Base-by-base conservation (phyloP, 2,113 vertebrate species). In the Nematolebias whitei region DNA sequence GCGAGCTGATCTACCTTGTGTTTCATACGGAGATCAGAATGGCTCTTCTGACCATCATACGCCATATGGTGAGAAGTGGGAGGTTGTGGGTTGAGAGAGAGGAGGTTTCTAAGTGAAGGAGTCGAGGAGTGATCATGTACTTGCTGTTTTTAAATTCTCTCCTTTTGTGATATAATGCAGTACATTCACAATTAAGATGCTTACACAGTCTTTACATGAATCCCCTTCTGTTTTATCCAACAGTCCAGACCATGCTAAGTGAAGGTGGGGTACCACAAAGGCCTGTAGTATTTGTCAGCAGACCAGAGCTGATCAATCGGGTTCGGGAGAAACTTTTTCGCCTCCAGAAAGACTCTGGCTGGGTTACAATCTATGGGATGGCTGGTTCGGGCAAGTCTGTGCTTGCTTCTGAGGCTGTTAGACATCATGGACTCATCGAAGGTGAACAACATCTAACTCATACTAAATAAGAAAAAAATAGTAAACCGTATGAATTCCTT, bases 331-430 rank as follows among this genome's bases (percentile, higher is more conserved):
- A 94, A 38, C 92, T 99, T 15, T 79, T 63, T 45, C 78, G 65
- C 18, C 82, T 99, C 73, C 90, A 89, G 72, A 88, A 56, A 6
- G 89, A 93, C 2, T 74, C 95, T 0, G 98, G 96, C 4, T 99
- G 97, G 98, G 93, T 99, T 55, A 94, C 93, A 0, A 87, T 99
- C 18, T 95, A 95, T 65, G 98, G 98, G 58, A 99, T 99, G 98
- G 97, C 98, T 18, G 98, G 97, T 55, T 98, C 96, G 6, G 98
- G 98, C 8, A 99, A 99, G 87, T 96, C 98, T n/a, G 93, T 99
- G 48, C 81, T 98, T 78, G 95, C 97, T 58, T 95, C 97, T 11
- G 98, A 99, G 88, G 94, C 95, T 16, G 93, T 96, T 71, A 89
- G 97, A 63, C 91, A 99, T 82, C 92, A 92, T 19, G 64, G 23